Conservation (phyloP, 2,113 vertebrate genomes). For the Orycteropus afer region DNA sequence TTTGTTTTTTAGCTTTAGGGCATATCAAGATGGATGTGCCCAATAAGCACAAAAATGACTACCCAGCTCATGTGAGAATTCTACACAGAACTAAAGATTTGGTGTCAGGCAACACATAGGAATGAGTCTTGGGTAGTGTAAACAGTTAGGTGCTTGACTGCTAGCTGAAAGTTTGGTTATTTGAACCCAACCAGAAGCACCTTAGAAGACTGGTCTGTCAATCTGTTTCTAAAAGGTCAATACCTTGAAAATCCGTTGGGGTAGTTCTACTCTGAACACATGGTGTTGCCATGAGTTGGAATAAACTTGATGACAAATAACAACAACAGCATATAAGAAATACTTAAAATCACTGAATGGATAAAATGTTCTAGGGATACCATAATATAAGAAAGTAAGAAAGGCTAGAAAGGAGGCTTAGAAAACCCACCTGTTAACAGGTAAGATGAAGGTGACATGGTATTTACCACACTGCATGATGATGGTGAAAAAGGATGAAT, state of each 20-base stretch:
- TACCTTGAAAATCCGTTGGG: no score
- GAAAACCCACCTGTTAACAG: background rate
- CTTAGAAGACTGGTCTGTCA: no score
- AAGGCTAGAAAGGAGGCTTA: background rate
- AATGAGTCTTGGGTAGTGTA: no score
- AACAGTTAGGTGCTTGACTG: no score
- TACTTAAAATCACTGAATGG: background rate
- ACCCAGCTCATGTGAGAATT: background rate
- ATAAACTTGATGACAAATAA: no score
- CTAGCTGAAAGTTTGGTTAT: no score
- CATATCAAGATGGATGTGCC: background rate
- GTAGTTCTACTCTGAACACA: no score
- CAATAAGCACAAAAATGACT: background rate
- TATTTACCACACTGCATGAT: background rate
- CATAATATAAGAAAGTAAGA: background rate
- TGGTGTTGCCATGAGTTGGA: no score
- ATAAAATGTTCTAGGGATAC: background rate
- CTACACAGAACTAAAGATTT: background rate
- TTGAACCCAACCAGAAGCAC: no score
- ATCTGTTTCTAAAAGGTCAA: no score
- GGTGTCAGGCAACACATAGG: background rate
- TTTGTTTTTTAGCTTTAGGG: background rate
- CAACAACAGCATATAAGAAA: background rate
- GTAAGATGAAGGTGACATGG: background rate
- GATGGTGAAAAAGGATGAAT: background rate